phyloP scores from a whole-genome alignment of 1,140 invertebrate genomes.

The Eulimnadia texana region DNA sequence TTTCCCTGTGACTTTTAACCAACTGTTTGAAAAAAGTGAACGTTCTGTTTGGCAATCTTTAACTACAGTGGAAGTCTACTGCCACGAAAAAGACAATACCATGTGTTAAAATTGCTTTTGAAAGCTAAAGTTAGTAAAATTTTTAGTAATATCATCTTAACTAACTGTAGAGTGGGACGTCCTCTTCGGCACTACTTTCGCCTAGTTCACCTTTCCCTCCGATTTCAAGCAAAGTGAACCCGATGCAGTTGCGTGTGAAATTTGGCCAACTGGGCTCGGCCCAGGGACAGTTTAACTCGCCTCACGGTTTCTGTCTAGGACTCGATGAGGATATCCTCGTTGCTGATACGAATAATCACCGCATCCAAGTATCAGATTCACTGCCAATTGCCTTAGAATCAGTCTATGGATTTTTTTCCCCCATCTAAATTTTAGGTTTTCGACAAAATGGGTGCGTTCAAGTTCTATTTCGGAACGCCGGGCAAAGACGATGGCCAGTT shows the following conservation, averaged over 20 bases:
- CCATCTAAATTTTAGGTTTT: slow-evolving; percentile 45
- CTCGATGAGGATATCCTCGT: slow-evolving; percentile 87
- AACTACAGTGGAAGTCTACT: not conserved
- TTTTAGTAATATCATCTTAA: too few relatives aligned
- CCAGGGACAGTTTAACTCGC: slow-evolving; percentile 88
- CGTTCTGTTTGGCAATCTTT: not conserved
- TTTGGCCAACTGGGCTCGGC: slow-evolving; percentile 82
- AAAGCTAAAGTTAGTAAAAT: too few relatives aligned
- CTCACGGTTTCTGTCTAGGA: slow-evolving; percentile 90
- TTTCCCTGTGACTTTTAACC: not conserved
- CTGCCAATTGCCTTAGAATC: slow-evolving; percentile 2
- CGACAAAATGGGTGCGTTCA: slow-evolving; percentile 73
- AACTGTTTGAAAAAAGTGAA: not conserved
- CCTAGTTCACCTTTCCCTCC: not conserved
- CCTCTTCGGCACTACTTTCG: slow-evolving; percentile 3
- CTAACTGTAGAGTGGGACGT: not conserved
- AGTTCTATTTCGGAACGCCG: slow-evolving; percentile 75
- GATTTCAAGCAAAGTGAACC: slow-evolving; percentile 21
- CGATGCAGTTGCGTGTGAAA: slow-evolving; percentile 78
- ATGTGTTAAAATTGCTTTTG: too few relatives aligned
- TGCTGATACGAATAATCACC: slow-evolving; percentile 91
- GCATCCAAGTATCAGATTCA: slow-evolving; percentile 46
- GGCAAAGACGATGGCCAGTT: slow-evolving; percentile 90
- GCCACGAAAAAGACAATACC: too few relatives aligned
- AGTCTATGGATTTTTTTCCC: not conserved